Base-by-base conservation (phyloP, 2,888 invertebrate species). In the Caenorhabditis doughertyi region DNA sequence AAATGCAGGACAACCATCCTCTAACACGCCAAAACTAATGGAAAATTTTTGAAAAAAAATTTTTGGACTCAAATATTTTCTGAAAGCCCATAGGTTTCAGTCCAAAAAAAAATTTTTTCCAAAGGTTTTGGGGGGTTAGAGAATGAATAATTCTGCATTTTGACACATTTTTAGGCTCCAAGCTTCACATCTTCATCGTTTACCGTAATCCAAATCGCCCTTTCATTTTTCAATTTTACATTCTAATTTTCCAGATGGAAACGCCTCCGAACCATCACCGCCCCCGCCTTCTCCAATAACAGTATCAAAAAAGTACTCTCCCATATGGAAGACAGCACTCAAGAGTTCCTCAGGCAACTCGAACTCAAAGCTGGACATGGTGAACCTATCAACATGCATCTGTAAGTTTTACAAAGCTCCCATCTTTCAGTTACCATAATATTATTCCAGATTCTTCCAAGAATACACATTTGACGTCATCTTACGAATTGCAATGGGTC, bases 211-310 rank as follows among this genome's bases (percentile, higher is more conserved):
- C n/a, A n/a, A n/a, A n/a, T n/a, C n/a, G n/a, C n/a, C n/a, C n/a
- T 39, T 39, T 39, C 4, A 39, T 39, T 2, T 11, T 32, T 32
- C 32, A 32, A n/a, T n/a, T n/a, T n/a, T n/a, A n/a, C n/a, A n/a
- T n/a, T n/a, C n/a, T n/a, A n/a, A n/a, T 32, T 32, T 56, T 56
- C 56, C 32, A 58, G 93, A 23, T 94, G 94, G 94, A 93, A 93
- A 87, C 90, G 93, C n/a, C 92, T 93, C 16, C 89, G 94, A 16
- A 90, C 92, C 11, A 91, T 93, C 16, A 90, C 93, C n/a, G 92
- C 92, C 44, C 93, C 93, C 1, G 92, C 93, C 3, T 94, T 94
- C 86, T 92, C 93, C 23, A 90, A 92, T 8, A 84, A 91, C 44
- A 94, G 93, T 89, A 92, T 94, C 88, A 93, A 93, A 86, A 90